Conservation (phyloP, 2,113 vertebrate species). For the Callipepla squamata region DNA sequence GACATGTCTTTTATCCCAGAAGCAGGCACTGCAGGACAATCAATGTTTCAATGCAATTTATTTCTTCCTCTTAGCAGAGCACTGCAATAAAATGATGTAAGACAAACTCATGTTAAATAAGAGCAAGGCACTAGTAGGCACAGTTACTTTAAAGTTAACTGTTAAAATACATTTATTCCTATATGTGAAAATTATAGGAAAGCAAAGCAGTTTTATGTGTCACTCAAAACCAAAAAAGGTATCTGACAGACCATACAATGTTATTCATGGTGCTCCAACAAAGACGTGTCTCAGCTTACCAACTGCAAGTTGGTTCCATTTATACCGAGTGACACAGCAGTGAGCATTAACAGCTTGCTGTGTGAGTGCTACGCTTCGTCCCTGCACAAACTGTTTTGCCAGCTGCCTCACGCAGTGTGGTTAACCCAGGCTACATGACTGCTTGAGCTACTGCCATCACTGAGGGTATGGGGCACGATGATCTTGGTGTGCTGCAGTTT, state of each 20-base stretch:
- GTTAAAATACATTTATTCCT: background rate
- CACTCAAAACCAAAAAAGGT: background rate
- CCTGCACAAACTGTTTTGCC: background rate
- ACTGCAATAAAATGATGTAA: background rate
- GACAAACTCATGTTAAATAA: background rate
- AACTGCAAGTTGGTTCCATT: background rate
- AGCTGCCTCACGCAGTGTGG: background rate
- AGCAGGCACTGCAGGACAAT: background rate
- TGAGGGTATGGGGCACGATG: fast-evolving
- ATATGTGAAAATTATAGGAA: background rate
- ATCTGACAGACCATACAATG: background rate
- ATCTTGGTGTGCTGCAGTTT: background rate
- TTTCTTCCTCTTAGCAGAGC: background rate
- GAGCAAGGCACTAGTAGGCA: background rate
- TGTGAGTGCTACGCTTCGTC: background rate
- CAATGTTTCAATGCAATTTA: background rate
- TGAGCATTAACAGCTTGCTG: background rate
- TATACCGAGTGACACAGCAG: background rate
- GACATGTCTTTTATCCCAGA: background rate
- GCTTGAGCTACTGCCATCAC: fast-evolving
- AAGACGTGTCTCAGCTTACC: background rate
- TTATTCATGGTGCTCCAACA: background rate
- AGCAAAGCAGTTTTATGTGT: background rate
- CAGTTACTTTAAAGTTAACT: background rate
- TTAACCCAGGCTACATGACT: background rate